These are phyloP conservation scores for Perca schrenkii DNA, from an alignment of 2,113 vertebrate genomes.

Conservation along the genomic window DNA sequence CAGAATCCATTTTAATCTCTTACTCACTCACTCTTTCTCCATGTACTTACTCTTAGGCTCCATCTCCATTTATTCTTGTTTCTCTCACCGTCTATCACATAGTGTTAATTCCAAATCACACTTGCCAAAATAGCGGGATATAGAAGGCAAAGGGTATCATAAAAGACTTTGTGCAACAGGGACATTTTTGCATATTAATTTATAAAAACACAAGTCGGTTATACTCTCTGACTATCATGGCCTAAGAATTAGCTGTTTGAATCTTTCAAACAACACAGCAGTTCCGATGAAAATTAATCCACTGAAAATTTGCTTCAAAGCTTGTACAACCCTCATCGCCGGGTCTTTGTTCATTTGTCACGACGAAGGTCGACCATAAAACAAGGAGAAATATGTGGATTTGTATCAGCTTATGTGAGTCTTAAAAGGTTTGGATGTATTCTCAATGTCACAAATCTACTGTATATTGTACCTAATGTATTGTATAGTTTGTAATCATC, in stretches of 20 bases:
- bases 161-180: not conserved
- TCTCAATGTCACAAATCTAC: not conserved
- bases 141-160: slow-evolving; percentile 9
- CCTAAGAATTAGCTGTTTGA: slow-evolving; percentile 21
- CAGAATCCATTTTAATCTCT: slow-evolving; percentile 52
- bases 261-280: slow-evolving; percentile 30
- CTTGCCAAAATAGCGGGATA: slow-evolving; percentile 14
- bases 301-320: slow-evolving; percentile 28
- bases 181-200: not conserved
- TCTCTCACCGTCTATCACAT: slow-evolving; percentile 40
- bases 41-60: slow-evolving; percentile 5
- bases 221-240: slow-evolving; percentile 1
- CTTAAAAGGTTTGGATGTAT: not conserved
- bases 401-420: not conserved
- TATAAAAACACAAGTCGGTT: slow-evolving; percentile 8
- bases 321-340: not conserved
- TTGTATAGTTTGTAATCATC: not conserved
- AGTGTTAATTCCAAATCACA: slow-evolving; percentile 31
- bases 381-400: slow-evolving; percentile 15
- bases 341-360: slow-evolving; percentile 1
- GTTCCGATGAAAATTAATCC: slow-evolving; percentile 24
- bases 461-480: not conserved
- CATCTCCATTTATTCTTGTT: slow-evolving; percentile 15
- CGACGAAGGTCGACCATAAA: slow-evolving; percentile 10
- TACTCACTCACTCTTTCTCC: slow-evolving; percentile 38